Conservation (phyloP, 92 coral and sea anemone genomes). For the Metridium senile region DNA sequence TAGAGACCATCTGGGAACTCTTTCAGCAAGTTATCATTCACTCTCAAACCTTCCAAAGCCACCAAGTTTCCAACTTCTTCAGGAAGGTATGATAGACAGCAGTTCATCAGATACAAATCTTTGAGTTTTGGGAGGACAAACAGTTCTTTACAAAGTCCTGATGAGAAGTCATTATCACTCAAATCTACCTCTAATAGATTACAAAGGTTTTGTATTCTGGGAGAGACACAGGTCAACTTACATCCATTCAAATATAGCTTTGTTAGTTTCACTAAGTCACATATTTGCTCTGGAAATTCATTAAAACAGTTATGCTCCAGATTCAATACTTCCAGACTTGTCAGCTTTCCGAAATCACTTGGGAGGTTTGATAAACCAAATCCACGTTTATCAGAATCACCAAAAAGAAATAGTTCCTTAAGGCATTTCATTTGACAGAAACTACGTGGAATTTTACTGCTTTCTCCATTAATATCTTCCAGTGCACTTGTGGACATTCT, state of each 20-base stretch:
- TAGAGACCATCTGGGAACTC: slow-evolving; percentile 77
- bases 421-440: slow-evolving; percentile 61
- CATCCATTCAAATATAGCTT: slow-evolving; percentile 80
- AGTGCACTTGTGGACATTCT: slow-evolving; percentile 73
- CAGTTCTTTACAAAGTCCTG: slow-evolving; percentile 62
- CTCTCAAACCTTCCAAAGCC: slow-evolving; percentile 66
- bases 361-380: slow-evolving; percentile 64
- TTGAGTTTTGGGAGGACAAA: slow-evolving; percentile 61
- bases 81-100: slow-evolving; percentile 53
- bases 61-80: slow-evolving; percentile 67
- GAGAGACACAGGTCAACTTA: slow-evolving; percentile 60
- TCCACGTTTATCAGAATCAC: slow-evolving; percentile 45
- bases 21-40: slow-evolving; percentile 55
- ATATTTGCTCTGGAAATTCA: slow-evolving; percentile 73
- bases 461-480: slow-evolving; percentile 44
- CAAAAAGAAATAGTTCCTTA: slow-evolving; percentile 53
- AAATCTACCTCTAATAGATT: slow-evolving; percentile 69
- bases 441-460: slow-evolving; percentile 16
- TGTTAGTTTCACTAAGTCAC: slow-evolving; percentile 46
- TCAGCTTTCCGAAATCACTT: slow-evolving; percentile 40
- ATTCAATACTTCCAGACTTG: slow-evolving; percentile 53
- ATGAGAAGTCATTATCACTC: slow-evolving; percentile 63
- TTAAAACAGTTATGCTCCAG: slow-evolving; percentile 69
- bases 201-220: slow-evolving; percentile 47
- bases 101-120: slow-evolving; percentile 70